Evolutionary conservation across 2,888 invertebrate species (phyloP), one percentile per base, ranked within the genome.

Genomic region (Cybosia mesomella): DNA sequence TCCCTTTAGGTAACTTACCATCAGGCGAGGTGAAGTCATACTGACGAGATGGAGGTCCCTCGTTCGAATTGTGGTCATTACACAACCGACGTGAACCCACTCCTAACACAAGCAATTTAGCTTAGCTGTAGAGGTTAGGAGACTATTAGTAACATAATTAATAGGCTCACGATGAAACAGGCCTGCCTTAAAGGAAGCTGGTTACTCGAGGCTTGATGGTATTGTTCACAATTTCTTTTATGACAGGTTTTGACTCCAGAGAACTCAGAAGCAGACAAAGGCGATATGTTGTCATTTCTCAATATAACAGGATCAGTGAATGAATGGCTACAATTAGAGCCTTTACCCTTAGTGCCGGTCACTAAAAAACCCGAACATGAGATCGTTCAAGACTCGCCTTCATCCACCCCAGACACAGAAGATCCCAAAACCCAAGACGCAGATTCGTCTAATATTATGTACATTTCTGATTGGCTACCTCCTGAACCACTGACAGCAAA

Each of bases 401-500:
- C 80, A 0, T 78, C 83, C 0, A 72, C 77, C 3, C 32, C 57
- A 3, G 85, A 84, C 18, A 63, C 55, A 58, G 82, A 85, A 18
- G 63, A 24, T 11, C 13, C 64, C 11, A 64, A 63, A 15, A 9
- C 22, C 24, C 70, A 75, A 3, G 53, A 24, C 1, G 43, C 63
- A 8, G 82, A 82, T 24, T n/a, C 75, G 39, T 74, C 84, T 0
- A 85, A 88, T 67, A 87, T 90, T 0, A 76, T 93, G 18, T 91
- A 90, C 67, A 88, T 94, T 75, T 87, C 91, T 0, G 93, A 96
- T 64, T 98, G 98, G 98, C 80, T 96, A 61, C 95, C 96, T 4
- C 86, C 96, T 0, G 93, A 94, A 64, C 91, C 95, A 0, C 90
- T 97, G 49, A 82, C 79, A 0, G 87, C 91, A 63, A 87, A 87